Conservation (phyloP, 2,888 invertebrate species). For the Ectemnius cavifrons region DNA sequence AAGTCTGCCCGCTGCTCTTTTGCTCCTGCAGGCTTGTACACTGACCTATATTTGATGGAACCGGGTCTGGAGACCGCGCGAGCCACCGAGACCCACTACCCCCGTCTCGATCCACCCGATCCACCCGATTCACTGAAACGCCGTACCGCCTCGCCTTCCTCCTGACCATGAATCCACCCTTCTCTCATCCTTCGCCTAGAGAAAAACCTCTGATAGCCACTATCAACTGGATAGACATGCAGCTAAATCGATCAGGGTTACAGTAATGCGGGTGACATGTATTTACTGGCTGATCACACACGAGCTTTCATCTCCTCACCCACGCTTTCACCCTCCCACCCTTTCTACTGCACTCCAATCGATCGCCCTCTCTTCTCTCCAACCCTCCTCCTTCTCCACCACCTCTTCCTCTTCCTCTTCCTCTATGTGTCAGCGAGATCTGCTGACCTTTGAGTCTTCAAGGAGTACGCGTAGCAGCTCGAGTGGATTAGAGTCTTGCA, state of each 20-base stretch:
- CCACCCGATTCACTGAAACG: slow-evolving; percentile 3
- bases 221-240: background rate
- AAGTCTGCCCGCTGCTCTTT: slow-evolving; percentile 65
- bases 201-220: background rate
- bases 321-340: background rate
- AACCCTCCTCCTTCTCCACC: background rate
- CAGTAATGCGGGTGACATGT: slow-evolving; percentile 2
- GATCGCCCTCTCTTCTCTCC: slow-evolving; percentile 23
- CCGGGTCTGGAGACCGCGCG: slow-evolving; percentile 69
- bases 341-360: slow-evolving; percentile 21
- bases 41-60: slow-evolving; percentile 76
- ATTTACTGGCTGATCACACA: background rate
- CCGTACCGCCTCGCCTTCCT: background rate
- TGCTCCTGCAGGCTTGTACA: slow-evolving; percentile 75
- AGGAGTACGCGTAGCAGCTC: slow-evolving; percentile 8
- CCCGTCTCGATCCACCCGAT: slow-evolving; percentile 47
- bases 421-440: slow-evolving; percentile 12
- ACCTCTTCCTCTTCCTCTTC: no score
- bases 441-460: slow-evolving; percentile 23
- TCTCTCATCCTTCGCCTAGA: no score
- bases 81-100: slow-evolving; percentile 66
- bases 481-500: no score
- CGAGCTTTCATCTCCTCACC: slow-evolving; percentile 6
- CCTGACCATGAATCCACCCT: background rate
- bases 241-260: slow-evolving; percentile 7